Base-by-base conservation (phyloP, 2,797 vertebrate species). In the Sebastolobus alascanus region DNA sequence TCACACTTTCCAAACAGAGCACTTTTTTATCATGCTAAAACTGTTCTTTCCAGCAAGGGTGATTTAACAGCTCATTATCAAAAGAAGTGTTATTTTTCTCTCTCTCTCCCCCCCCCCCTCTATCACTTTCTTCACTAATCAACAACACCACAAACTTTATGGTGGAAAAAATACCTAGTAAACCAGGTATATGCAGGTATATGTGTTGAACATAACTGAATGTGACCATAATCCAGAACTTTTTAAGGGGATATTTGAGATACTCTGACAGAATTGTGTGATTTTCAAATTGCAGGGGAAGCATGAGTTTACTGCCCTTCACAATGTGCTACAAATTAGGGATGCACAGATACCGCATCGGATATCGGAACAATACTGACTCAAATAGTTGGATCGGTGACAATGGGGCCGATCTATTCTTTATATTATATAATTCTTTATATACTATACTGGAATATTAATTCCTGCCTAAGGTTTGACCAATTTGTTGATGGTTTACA, bases 41-140 rank as follows among this genome's bases (percentile, higher is more conserved):
- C 83, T 87, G 87, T 87, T 94, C 83, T 92, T 92, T 92, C 76
- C 89, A 84, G 88, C 68, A 71, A 85, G 68, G 81, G 70, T 89
- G 90, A 92, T 92, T 95, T 92, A 94, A 95, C 92, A 93, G 92
- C 92, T 94, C 91, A 93, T 95, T 95, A 94, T 94, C 89, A 84
- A 84, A 91, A 85, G 67, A 76, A 38, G 52, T 75, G 80, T 64
- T 81, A 52, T 52, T 83, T 75, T 77, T 80, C 22, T 56, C 31
- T 58, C 18, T n/a, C n/a, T n/a, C n/a, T n/a, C 31, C n/a, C 11
- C 56, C 11, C 25, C 25, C 56, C 5, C 25, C 8, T 22, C 70
- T 40, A 68, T 80, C 46, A 82, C 72, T 84, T 82, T 50, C 79
- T 77, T 80, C 74, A 85, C 75, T 73, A 78, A 88, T 92, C 88